Evolutionary conservation across 1,140 invertebrate species (phyloP).

Genomic region (Helicoverpa armigera): DNA sequence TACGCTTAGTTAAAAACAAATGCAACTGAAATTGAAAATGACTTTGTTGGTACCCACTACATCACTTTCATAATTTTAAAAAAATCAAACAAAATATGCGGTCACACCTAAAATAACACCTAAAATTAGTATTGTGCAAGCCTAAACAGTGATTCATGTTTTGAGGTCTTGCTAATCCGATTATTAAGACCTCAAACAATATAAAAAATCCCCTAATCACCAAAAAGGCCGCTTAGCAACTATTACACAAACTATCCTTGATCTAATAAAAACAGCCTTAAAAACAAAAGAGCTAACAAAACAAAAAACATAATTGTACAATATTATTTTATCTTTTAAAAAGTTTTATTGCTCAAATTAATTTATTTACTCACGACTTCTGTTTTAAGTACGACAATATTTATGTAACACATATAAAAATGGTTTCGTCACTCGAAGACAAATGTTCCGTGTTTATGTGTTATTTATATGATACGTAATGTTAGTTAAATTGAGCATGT

Average conservation of each 20-base stretch:
- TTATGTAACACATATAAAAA: slow-evolving; percentile 31
- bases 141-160: no score
- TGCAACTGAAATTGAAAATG: no score
- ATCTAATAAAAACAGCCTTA: background rate
- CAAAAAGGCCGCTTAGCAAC: no score
- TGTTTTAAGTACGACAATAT: slow-evolving; percentile 47
- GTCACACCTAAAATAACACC: no score
- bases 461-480: background rate
- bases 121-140: no score
- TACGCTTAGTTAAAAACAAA: no score
- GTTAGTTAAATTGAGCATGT: background rate
- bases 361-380: slow-evolving; percentile 55
- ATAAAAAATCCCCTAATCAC: no score
- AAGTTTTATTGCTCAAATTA: slow-evolving; percentile 44
- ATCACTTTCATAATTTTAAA: no score
- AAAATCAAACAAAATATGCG: no score
- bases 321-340: slow-evolving; percentile 43
- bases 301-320: background rate
- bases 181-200: no score
- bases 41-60: no score
- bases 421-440: slow-evolving; percentile 12
- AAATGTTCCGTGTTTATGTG: background rate
- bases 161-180: no score
- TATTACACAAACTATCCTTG: background rate
- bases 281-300: slow-evolving; percentile 14